phyloP scores from a whole-genome alignment of 2,113 vertebrate species.

The Etheostoma spectabile region DNA sequence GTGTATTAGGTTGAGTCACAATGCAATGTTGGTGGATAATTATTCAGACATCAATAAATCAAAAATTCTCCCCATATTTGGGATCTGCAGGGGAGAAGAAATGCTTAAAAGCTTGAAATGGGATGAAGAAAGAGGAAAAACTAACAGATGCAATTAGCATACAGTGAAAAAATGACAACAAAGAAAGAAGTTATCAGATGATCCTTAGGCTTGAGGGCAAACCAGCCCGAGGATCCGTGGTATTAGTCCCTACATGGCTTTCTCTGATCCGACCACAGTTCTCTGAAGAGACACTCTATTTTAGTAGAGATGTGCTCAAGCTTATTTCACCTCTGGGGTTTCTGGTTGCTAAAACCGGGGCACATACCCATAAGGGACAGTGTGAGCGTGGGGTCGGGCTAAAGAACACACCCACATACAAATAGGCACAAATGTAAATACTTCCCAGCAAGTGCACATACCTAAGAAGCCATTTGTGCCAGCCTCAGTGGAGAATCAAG shows the following conservation, averaged over 20 bases:
- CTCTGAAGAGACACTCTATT: constrained; percentile 41
- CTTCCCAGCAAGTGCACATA: constrained; percentile 13
- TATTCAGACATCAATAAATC: constrained; percentile 52
- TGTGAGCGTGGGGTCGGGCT: not conserved
- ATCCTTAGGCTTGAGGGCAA: constrained; percentile 3
- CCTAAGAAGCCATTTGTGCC: constrained; percentile 17
- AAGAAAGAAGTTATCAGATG: constrained; percentile 1
- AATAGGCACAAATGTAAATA: constrained; percentile 29
- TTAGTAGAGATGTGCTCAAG: constrained; percentile 45
- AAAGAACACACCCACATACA: constrained; percentile 37
- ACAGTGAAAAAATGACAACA: constrained; percentile 32
- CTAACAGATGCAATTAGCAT: constrained; percentile 14
- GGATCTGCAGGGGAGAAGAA: not conserved
- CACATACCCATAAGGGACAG: constrained; percentile 3
- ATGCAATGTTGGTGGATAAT: constrained; percentile 44
- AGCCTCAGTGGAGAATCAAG: not conserved
- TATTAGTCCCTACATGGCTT: constrained; percentile 35
- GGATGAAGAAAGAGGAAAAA: not conserved
- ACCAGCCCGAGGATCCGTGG: constrained; percentile 1
- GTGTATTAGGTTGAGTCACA: constrained; percentile 48
- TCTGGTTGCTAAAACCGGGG: constrained; percentile 60
- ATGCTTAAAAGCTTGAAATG: not conserved
- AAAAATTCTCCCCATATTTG: constrained; percentile 26
- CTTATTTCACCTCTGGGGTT: constrained; percentile 63
- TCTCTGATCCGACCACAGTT: constrained; percentile 9